Evolutionary conservation across 2,888 invertebrate genomes (phyloP).

Genomic region (Octodonta nipae): DNA sequence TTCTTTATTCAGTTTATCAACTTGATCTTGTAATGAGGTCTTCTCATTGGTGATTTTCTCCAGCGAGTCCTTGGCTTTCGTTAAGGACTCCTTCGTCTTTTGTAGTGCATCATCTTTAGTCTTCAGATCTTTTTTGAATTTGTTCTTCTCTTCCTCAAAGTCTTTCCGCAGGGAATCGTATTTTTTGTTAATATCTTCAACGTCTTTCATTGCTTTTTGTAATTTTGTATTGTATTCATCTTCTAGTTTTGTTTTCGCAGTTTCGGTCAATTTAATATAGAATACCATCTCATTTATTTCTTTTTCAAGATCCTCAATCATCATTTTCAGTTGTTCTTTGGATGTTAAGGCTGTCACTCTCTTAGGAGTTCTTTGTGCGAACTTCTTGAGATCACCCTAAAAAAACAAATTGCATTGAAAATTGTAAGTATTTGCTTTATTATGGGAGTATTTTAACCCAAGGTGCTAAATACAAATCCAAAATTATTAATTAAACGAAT

Average conservation of each 20-base stretch:
- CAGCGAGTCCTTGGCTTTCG: slow-evolving; percentile 35
- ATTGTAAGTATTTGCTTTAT: too few species aligned
- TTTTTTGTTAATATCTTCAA: slow-evolving; percentile 43
- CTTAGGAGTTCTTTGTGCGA: slow-evolving; percentile 59
- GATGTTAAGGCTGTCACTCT: slow-evolving; percentile 59
- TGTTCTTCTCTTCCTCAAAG: slow-evolving; percentile 41
- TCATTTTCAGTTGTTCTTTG: slow-evolving; percentile 62
- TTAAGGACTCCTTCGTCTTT: slow-evolving; percentile 24
- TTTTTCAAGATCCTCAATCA: slow-evolving; percentile 76
- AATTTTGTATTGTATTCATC: slow-evolving; percentile 33
- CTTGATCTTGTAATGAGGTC: slow-evolving; percentile 36
- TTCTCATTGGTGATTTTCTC: slow-evolving; percentile 53
- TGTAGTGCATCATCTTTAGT: slow-evolving; percentile 41
- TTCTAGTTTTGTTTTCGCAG: slow-evolving; percentile 37
- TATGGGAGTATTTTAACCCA: too few species aligned
- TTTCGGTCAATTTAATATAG: slow-evolving; percentile 47
- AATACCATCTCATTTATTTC: slow-evolving; percentile 64
- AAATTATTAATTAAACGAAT: too few species aligned
- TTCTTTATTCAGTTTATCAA: slow-evolving; percentile 38
- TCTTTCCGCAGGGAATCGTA: slow-evolving; percentile 40
- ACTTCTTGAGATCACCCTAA: slow-evolving; percentile 49
- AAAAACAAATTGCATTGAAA: slow-evolving; percentile 37
- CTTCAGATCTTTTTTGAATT: slow-evolving; percentile 38
- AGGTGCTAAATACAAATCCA: too few species aligned
- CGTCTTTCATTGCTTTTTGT: slow-evolving; percentile 24